Base-by-base conservation (phyloP, 2,797 vertebrate species). In the Notolabrus celidotus region DNA sequence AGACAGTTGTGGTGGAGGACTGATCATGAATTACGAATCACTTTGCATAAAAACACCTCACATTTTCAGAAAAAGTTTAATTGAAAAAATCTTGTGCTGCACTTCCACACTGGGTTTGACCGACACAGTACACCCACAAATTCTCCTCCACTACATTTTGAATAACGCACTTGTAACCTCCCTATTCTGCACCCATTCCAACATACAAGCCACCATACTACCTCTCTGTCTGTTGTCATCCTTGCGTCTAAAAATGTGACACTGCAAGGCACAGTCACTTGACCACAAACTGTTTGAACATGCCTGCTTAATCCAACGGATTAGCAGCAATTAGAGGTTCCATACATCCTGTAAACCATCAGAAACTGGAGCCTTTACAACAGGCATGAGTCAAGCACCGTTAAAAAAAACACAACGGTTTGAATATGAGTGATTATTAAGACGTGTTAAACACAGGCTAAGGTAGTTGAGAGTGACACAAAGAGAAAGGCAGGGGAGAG, bases 401-500 rank as follows among this genome's bases (percentile, higher is more conserved):
- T 57, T 27, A 34, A 42, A 49, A 56, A n/a, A 54, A 46, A 41
- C 15, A 70, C 49, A 66, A 39, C 15, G 34, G 50, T 64, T 36
- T 49, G 62, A 59, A 80, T 57, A 2, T 29, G 53, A 71, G 69
- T 68, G 55, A 86, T 76, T 71, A 80, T 71, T 70, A 82, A 75
- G 63, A 82, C 60, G 25, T 60, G 66, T 67, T 88, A 73, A 71
- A 70, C 52, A 69, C 72, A 66, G 69, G 67, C 67, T 74, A 55
- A 62, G 85, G 82, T 82, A 82, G 82, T 57, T 74, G 62, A 80
- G 71, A 84, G 77, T 81, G 74, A 80, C 79, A 86, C 54, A 83
- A 76, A 86, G 79, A 80, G 69, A 86, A 79, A 85, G 69, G 83
- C 72, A 70, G 66, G 67, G 59, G 71, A 88, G 80, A 71, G 89